Conservation (phyloP, 2,888 invertebrate genomes). For the Drosophila mayaguana region DNA sequence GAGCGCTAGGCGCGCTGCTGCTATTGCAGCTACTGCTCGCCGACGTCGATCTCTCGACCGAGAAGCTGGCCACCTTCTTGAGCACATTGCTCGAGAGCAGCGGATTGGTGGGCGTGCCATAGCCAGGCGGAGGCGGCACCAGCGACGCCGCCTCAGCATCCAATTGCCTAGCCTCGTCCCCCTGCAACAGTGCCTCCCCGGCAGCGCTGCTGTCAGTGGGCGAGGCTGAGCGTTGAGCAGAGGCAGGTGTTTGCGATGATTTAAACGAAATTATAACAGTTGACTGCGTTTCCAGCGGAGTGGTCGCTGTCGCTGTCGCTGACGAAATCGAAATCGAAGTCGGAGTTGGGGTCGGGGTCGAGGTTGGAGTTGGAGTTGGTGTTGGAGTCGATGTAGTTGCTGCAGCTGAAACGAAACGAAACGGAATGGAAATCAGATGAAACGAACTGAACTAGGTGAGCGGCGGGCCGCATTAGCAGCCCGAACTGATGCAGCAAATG, state of each 20-base stretch:
- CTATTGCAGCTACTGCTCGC: constrained; percentile 39
- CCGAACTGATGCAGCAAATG: constrained; percentile 22
- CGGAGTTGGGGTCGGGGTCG: constrained; percentile 1
- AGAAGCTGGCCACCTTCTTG: constrained; percentile 93
- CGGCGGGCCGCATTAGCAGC: constrained; percentile 27
- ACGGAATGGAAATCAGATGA: constrained; percentile 43
- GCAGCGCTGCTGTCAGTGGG: constrained; percentile 27
- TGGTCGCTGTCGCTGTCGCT: constrained; percentile 65
- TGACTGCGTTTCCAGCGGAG: constrained; percentile 84
- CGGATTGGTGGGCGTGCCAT: constrained; percentile 72
- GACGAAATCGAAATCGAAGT: constrained; percentile 58
- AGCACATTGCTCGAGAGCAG: constrained; percentile 89
- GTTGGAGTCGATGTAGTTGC: constrained; percentile 1
- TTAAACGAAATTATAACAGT: constrained; percentile 85
- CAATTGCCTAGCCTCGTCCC: constrained; percentile 10
- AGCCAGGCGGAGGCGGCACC: constrained; percentile 64
- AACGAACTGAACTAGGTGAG: constrained; percentile 33
- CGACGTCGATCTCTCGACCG: constrained; percentile 88
- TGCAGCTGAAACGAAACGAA: constrained; percentile 47
- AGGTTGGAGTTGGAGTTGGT: background rate
- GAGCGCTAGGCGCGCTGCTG: constrained; percentile 76
- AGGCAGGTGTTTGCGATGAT: constrained; percentile 84
- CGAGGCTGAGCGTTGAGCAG: constrained; percentile 67
- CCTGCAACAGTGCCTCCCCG: constrained; percentile 4
- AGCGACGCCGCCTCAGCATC: constrained; percentile 50